These are phyloP conservation scores for Nanorana parkeri DNA, from an alignment of 2,113 vertebrate species.

Conservation along the genomic window DNA sequence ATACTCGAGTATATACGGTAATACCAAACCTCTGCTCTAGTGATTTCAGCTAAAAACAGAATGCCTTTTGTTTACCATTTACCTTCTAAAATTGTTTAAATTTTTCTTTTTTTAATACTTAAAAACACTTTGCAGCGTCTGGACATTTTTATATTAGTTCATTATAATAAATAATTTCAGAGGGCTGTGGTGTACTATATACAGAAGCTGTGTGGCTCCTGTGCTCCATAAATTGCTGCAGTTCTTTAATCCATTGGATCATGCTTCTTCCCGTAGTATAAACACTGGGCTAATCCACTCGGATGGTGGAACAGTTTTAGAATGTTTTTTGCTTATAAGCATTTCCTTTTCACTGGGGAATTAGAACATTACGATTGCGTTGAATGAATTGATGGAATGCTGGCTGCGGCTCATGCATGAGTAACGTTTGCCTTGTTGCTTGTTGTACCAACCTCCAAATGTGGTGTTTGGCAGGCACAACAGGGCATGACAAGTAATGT, in stretches of 20 bases:
- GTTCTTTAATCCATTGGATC: conserved; percentile 39
- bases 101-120: too few relatives aligned
- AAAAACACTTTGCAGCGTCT: too few relatives aligned
- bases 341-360: conserved; percentile 50
- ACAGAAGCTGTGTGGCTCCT: not conserved
- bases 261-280: conserved; percentile 10
- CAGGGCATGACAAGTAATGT: conserved; percentile 15
- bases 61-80: too few relatives aligned
- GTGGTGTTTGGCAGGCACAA: conserved; percentile 39
- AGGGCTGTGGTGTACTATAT: not conserved
- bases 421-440: conserved; percentile 42
- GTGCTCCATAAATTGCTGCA: not conserved
- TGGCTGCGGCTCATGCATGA: conserved; percentile 46
- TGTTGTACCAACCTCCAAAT: conserved; percentile 39
- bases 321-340: conserved; percentile 54
- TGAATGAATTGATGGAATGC: conserved; percentile 53
- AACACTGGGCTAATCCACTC: conserved; percentile 41
- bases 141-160: too few relatives aligned
- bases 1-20: too few relatives aligned
- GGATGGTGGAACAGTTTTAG: conserved; percentile 20
- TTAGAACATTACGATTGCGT: conserved; percentile 46
- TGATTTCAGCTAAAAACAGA: too few relatives aligned
- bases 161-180: too few relatives aligned
- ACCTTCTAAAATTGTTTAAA: too few relatives aligned
- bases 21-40: too few relatives aligned